phyloP scores from a whole-genome alignment of 2,113 vertebrate species.

The Dermatemys mawii region DNA sequence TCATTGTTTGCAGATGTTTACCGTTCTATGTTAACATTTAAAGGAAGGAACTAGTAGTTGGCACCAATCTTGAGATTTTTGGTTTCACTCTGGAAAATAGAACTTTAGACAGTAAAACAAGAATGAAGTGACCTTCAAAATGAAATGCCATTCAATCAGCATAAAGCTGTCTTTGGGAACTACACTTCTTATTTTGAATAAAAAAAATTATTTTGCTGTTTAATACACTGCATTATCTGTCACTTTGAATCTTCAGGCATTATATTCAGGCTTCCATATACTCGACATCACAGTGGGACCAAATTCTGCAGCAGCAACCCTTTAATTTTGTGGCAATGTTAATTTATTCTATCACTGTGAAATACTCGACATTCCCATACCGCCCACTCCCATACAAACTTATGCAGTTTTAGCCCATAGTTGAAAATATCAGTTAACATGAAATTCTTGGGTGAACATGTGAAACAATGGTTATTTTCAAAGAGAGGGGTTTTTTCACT shows the following conservation, averaged over 20 bases:
- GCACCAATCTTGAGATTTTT: constrained; percentile 41
- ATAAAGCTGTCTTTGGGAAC: background rate
- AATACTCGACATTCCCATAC: background rate
- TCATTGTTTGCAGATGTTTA: constrained; percentile 66
- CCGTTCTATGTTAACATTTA: constrained; percentile 55
- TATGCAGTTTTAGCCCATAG: background rate
- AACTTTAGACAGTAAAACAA: constrained; percentile 12
- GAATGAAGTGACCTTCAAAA: background rate
- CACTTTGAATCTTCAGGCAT: background rate
- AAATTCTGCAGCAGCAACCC: background rate
- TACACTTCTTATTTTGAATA: background rate
- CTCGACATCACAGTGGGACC: background rate
- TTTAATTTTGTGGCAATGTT: background rate
- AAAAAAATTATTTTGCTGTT: background rate
- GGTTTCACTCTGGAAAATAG: constrained; percentile 49
- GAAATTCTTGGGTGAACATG: background rate
- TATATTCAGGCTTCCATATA: background rate
- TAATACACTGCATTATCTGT: background rate
- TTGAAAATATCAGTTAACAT: background rate
- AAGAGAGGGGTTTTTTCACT: background rate
- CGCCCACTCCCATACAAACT: background rate
- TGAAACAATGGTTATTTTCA: background rate
- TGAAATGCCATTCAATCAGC: background rate
- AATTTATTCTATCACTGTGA: background rate
- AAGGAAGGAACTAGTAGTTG: constrained; percentile 59